Conservation (phyloP, 2,113 vertebrate genomes). For the Climacteris rufus region DNA sequence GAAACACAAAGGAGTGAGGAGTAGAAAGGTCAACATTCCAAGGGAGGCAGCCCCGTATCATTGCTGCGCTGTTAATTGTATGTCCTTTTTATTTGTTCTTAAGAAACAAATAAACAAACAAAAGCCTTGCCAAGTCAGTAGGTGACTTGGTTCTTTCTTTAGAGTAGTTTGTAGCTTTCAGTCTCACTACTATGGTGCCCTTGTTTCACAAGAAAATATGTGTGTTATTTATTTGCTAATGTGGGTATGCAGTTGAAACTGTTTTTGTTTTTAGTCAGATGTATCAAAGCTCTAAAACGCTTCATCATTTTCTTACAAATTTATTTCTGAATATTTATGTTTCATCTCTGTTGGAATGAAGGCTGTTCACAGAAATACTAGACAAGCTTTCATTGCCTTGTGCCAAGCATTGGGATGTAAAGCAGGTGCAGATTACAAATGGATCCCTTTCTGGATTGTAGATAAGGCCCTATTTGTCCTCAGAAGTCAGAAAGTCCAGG, state of each 20-base stretch:
- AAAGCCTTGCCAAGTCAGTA: slow-evolving; percentile 9
- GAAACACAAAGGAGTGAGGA: slow-evolving; percentile 18
- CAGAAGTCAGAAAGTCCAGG: background rate
- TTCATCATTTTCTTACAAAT: background rate
- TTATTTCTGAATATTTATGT: slow-evolving; percentile 2
- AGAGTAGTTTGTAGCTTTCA: background rate
- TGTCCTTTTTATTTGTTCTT: slow-evolving; percentile 13
- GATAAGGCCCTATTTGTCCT: slow-evolving; percentile 39
- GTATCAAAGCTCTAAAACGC: background rate
- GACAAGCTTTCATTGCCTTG: slow-evolving; percentile 31
- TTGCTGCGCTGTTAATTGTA: slow-evolving; percentile 29
- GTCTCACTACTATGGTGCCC: background rate
- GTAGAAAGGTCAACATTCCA: slow-evolving; percentile 16
- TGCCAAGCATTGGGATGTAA: slow-evolving; percentile 19
- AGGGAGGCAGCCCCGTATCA: background rate
- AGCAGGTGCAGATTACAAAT: slow-evolving; percentile 43
- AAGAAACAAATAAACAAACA: slow-evolving; percentile 18
- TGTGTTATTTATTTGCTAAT: background rate
- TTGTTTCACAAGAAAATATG: background rate
- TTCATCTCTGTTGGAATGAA: background rate
- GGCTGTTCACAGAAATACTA: background rate
- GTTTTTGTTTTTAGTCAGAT: background rate
- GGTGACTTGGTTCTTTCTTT: slow-evolving; percentile 35
- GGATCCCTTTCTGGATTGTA: background rate
- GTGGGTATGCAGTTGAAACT: background rate